phyloP scores from a whole-genome alignment of 2,113 vertebrate species.

The Menura novaehollandiae region DNA sequence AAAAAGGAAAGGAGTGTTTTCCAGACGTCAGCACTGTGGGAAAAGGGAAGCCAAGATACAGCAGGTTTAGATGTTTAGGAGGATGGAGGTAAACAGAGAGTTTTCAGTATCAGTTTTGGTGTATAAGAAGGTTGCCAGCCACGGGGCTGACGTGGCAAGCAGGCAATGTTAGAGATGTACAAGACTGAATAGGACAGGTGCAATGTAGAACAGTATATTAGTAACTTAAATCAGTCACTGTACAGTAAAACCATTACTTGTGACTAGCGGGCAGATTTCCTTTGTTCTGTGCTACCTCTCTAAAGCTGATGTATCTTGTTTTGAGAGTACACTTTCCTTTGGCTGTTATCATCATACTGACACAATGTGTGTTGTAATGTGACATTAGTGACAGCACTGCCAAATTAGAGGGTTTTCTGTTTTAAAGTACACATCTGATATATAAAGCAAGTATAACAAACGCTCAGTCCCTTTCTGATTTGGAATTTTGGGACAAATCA shows the following conservation, averaged over 20 bases:
- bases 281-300: neutral
- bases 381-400: neutral
- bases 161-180: neutral
- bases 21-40: neutral
- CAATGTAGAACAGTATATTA: neutral
- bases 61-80: accelerated
- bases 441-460: neutral
- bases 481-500: neutral
- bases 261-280: neutral
- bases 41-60: neutral
- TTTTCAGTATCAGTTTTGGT: neutral
- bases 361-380: neutral
- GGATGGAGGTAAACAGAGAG: neutral
- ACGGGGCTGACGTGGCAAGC: neutral
- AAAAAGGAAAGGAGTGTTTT: neutral
- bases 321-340: neutral
- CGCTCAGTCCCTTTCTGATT: neutral
- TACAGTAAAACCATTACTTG: neutral
- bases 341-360: neutral
- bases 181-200: neutral
- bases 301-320: neutral
- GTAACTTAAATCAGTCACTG: neutral
- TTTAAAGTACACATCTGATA: neutral
- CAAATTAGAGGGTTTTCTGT: neutral
- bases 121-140: neutral